Conservation (phyloP, 2,888 invertebrate genomes). For the Phengaris arion region DNA sequence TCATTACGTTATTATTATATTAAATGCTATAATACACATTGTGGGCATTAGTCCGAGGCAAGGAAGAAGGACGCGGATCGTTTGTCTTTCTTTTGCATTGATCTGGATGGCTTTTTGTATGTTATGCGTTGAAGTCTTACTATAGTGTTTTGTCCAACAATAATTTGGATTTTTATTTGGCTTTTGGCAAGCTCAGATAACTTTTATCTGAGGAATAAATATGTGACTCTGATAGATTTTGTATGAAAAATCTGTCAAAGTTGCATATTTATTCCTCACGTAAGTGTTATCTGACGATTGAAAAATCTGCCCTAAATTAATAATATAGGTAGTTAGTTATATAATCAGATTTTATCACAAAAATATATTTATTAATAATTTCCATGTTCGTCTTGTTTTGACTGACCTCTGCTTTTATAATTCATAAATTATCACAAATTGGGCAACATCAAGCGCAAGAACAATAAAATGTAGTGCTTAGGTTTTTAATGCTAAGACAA, state of each 20-base stretch:
- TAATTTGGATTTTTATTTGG: not conserved
- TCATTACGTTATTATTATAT: slow-evolving; percentile 80
- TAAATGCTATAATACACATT: slow-evolving; percentile 79
- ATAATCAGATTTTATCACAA: not conserved
- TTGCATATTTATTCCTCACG: no score
- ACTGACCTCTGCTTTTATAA: not conserved
- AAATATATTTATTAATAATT: not conserved
- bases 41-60: slow-evolving; percentile 74
- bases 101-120: slow-evolving; percentile 55
- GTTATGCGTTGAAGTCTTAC: slow-evolving; percentile 1
- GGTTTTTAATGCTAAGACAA: not conserved
- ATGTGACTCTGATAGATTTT: no score
- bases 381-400: not conserved
- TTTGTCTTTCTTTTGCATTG: slow-evolving; percentile 54
- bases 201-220: no score
- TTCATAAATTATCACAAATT: slow-evolving; percentile 2
- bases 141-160: not conserved
- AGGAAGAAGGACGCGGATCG: slow-evolving; percentile 55
- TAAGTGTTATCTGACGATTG: no score
- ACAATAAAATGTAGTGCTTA: not conserved
- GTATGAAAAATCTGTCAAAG: no score
- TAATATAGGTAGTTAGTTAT: not conserved
- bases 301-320: no score
- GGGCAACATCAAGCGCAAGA: not conserved
- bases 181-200: not conserved